Evolutionary conservation across 2,888 invertebrate genomes (phyloP).

Genomic region (Thecocarcelia acutangulata): DNA sequence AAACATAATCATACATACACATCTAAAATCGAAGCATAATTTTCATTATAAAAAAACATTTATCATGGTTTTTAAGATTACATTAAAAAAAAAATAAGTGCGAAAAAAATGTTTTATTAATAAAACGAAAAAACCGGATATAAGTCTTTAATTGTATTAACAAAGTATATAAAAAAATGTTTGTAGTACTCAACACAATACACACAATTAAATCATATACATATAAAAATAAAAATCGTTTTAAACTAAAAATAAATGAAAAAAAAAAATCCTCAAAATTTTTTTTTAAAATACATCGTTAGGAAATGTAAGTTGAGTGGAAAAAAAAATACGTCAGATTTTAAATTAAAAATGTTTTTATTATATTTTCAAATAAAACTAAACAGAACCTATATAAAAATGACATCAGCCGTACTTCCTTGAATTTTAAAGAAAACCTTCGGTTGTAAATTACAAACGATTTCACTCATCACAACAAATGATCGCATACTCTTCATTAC

Average conservation of each 20-base stretch:
- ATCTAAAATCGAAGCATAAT: constrained; percentile 35
- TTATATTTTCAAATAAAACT: constrained; percentile 6
- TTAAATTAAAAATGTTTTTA: constrained; percentile 26
- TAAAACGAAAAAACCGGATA: constrained; percentile 44
- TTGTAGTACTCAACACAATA: constrained; percentile 57
- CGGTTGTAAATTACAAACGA: constrained; percentile 50
- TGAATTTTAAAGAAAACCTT: constrained; percentile 9
- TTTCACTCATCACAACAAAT: constrained; percentile 6
- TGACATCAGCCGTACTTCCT: constrained; percentile 31
- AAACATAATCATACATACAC: constrained; percentile 35
- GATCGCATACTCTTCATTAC: not conserved
- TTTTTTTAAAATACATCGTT: constrained; percentile 13
- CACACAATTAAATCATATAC: constrained; percentile 5
- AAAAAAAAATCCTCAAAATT: not conserved
- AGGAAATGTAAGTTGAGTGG: constrained; percentile 22
- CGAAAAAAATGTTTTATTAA: constrained; percentile 62
- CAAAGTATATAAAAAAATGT: constrained; percentile 41
- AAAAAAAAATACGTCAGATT: not conserved
- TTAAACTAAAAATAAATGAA: constrained; percentile 32
- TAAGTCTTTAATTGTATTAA: constrained; percentile 66
- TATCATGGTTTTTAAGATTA: constrained; percentile 56
- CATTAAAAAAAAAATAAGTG: not conserved
- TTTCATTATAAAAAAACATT: constrained; percentile 50
- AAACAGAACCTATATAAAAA: constrained; percentile 5
- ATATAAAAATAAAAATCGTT: constrained; percentile 22